These are phyloP conservation scores for Pedetes capensis DNA, from an alignment of 2,113 vertebrate genomes.

Conservation along the genomic window DNA sequence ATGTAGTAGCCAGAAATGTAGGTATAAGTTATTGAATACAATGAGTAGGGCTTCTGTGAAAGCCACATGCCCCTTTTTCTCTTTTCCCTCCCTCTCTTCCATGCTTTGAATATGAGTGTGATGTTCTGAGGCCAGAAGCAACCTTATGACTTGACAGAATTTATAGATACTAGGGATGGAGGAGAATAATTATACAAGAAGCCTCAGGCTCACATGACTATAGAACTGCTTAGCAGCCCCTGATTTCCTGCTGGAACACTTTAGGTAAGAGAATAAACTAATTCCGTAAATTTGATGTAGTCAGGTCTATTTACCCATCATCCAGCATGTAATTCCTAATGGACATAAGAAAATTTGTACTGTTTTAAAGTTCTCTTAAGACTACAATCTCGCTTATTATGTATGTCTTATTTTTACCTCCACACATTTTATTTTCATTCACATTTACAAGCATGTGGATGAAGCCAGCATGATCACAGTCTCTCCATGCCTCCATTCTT, in stretches of 20 bases:
- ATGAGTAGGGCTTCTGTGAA: neutral
- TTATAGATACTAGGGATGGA: neutral
- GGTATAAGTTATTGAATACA: neutral
- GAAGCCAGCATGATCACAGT: too few relatives aligned
- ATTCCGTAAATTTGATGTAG: neutral
- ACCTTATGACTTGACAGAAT: neutral
- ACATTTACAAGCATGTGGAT: neutral
- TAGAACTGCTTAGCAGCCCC: neutral
- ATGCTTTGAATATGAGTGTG: neutral
- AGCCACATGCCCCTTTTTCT: neutral
- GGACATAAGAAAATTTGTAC: neutral
- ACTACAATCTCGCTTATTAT: neutral
- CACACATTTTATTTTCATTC: neutral
- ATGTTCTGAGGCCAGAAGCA: neutral
- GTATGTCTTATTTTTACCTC: neutral
- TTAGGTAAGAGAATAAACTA: neutral
- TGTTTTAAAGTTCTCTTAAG: neutral
- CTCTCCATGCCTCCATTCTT: neutral
- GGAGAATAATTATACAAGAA: neutral
- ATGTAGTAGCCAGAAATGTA: neutral
- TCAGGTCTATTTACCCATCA: neutral
- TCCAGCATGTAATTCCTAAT: neutral
- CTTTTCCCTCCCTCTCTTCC: neutral
- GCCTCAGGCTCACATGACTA: neutral
- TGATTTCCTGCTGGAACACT: neutral